Conservation (phyloP, 2,888 invertebrate species). For the Conus canariensis region DNA sequence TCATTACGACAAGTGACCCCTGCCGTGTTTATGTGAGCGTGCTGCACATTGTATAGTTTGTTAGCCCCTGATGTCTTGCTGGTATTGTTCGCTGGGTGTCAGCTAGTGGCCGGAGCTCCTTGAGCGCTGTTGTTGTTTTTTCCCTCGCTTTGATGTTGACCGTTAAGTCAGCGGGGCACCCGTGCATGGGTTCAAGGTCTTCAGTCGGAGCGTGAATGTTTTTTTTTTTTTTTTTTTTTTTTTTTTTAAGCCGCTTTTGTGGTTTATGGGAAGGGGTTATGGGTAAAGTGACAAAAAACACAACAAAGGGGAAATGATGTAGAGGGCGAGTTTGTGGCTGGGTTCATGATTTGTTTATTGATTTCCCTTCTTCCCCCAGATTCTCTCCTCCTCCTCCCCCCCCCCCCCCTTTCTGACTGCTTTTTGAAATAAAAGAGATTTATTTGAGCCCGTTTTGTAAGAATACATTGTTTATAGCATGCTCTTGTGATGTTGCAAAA, state of each 20-base stretch:
- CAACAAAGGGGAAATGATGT: neutral
- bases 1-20: conserved; percentile 12
- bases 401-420: too few relatives aligned
- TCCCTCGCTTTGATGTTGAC: neutral
- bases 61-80: neutral
- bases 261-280: neutral
- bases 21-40: neutral
- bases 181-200: neutral
- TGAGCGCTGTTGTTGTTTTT: neutral
- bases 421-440: too few relatives aligned
- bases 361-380: neutral
- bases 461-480: too few relatives aligned
- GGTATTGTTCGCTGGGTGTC: neutral
- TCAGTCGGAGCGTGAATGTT: neutral
- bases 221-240: neutral
- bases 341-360: too few relatives aligned
- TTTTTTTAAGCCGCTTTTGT: neutral
- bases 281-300: neutral
- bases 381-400: too few relatives aligned
- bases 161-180: neutral
- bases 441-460: too few relatives aligned
- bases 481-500: too few relatives aligned
- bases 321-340: too few relatives aligned
- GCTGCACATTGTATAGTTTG: neutral
- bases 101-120: too few relatives aligned